Base-by-base conservation (phyloP, 1,140 invertebrate species). In the Megathymus violae region DNA sequence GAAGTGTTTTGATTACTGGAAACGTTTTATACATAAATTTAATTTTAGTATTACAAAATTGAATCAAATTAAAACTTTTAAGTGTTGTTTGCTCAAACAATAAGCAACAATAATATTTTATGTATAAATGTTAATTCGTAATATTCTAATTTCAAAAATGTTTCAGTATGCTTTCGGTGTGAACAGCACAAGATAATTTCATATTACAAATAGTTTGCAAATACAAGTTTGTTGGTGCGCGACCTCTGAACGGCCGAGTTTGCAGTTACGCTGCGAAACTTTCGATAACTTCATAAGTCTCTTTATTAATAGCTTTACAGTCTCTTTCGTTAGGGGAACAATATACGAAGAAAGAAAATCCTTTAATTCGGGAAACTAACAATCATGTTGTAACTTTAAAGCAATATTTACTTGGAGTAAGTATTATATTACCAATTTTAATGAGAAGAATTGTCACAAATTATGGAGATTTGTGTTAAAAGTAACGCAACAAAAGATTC, bases 161-260 rank as follows among this genome's bases (percentile, higher is more conserved):
- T n/a, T n/a, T n/a, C n/a, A n/a, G n/a, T n/a, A n/a, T n/a, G 27
- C 27, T 63, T 22, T 62, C n/a, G 63, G 70, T 74, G 73, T 78
- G 75, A 77, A 77, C 73, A 68, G 56, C 34, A 52, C 69, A 66
- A 64, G 64, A 74, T 78, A 87, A 86, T 84, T 85, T 84, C 69
- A 80, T 80, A 85, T 85, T 83, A 82, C 77, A 82, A 83, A 89
- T 88, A 89, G 85, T 89, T 88, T 65, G 70, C 67, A 76, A 85
- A 76, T 71, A 77, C 41, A 86, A 86, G 84, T 88, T 87, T 77
- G 72, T 80, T 88, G 76, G 81, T 74, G 87, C 87, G 80, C 74
- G 78, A 88, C 82, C 75, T 73, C 70, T 68, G 69, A 81, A 79
- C 74, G 74, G 67, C 62, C 65, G 63, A 67, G 65, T 77, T 77